Evolutionary conservation across 1,140 invertebrate genomes (phyloP), one percentile per base, ranked within the genome.

Genomic region (Lasioglossum albipes): DNA sequence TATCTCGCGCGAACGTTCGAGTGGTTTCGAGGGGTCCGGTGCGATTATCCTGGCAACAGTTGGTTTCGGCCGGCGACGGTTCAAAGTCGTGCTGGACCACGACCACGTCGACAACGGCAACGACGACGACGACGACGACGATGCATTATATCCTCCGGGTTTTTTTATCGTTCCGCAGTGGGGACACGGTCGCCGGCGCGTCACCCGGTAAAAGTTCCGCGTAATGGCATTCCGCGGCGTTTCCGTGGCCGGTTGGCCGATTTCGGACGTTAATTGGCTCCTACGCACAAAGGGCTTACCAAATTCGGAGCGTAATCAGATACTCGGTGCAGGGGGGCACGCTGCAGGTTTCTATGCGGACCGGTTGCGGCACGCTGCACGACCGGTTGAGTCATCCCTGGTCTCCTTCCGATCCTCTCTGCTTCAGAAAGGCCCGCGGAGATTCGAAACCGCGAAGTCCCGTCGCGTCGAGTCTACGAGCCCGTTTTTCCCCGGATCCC

Each of bases 391-490:
- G 76, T 75, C 67, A 61, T 45, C 7, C 77, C 64, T 66, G 54
- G 62, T 54, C 67, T 64, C 54, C 70, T 49, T 73, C 57, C 73
- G 71, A 36, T 59, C 72, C 67, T 68, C 36, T 36, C 36, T 36
- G 36, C 3, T 36, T 36, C 36, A 36, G 36, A 36, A 36, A 36
- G 13, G 13, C 45, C 45, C 57, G 75, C 57, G 36, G 72, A 22
- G 22, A 42, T 36, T 52, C 81, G 20, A 83, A 83, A 86, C 72
- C 81, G 70, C 81, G 45, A 86, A 86, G 84, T 86, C 84, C 84
- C 71, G 67, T 59, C 42, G 70, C 73, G 68, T 65, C 36, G 18
- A 45, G 41, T n/a, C 64, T 65, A 61, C 71, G 61, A 67, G 27
- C 45, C 57, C 79, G 70, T 82, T 82, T 85, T 81, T 71, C 74